phyloP scores from a whole-genome alignment of 2,888 invertebrate genomes.

The Bombyx huttoni region DNA sequence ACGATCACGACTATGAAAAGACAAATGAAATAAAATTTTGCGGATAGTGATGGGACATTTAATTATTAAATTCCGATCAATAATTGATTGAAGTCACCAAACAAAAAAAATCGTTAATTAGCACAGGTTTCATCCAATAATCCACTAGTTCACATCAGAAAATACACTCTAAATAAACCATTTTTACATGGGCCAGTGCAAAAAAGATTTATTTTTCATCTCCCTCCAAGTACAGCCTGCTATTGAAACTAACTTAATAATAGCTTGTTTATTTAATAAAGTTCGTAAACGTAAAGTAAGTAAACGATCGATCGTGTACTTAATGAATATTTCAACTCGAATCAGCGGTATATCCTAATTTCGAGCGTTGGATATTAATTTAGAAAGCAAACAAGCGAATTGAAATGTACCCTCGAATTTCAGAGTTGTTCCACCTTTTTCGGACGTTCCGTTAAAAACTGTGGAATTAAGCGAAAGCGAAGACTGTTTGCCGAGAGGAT shows the following conservation, averaged over 20 bases:
- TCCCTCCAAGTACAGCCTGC: too few species aligned
- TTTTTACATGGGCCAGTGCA: too few species aligned
- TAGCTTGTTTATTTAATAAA: background rate
- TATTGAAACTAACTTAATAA: background rate
- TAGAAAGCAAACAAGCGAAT: conserved; percentile 32
- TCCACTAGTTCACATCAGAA: too few species aligned
- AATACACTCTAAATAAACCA: too few species aligned
- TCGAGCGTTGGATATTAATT: conserved; percentile 37
- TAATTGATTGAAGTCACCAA: too few species aligned
- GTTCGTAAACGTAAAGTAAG: background rate
- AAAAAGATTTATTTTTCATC: too few species aligned
- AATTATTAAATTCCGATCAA: too few species aligned
- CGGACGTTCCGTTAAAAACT: conserved; percentile 24
- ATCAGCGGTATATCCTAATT: conserved; percentile 18
- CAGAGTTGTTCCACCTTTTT: conserved; percentile 27
- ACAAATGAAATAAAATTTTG: too few species aligned
- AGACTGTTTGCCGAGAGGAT: conserved; percentile 36
- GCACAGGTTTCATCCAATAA: too few species aligned
- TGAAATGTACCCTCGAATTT: conserved; percentile 25
- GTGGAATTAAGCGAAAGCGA: conserved; percentile 36
- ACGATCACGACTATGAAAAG: too few species aligned
- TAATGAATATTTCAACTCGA: background rate
- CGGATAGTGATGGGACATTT: too few species aligned
- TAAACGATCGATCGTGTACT: background rate
- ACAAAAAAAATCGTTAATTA: too few species aligned